Evolutionary conservation across 1,140 invertebrate genomes (phyloP).

Genomic region (Tetramorium parvispinum): DNA sequence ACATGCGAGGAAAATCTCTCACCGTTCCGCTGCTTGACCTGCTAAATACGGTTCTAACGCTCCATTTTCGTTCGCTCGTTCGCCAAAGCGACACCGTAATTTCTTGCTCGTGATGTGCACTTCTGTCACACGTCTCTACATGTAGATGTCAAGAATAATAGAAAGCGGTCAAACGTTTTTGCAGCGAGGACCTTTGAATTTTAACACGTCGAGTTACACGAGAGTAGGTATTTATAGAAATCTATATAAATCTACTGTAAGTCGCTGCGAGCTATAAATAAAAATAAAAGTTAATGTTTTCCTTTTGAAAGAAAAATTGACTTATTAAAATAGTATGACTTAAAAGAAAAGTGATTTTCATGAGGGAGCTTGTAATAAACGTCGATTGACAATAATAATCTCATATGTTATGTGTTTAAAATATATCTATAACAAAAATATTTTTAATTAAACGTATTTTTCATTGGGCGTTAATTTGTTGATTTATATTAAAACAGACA

Average conservation of each 20-base stretch:
- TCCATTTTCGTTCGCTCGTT: slow-evolving; percentile 28
- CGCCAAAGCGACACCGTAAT: slow-evolving; percentile 3
- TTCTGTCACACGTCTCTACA: neutral
- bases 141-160: neutral
- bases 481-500: neutral
- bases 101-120: neutral
- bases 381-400: neutral
- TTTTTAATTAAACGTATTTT: neutral
- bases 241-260: neutral
- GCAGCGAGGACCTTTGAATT: neutral
- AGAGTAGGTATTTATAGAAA: slow-evolving; percentile 1
- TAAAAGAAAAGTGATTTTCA: neutral
- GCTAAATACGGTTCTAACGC: slow-evolving; percentile 31
- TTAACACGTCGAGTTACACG: neutral
- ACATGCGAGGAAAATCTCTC: slow-evolving; percentile 58
- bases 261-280: neutral
- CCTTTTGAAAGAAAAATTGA: neutral
- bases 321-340: neutral
- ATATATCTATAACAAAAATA: neutral
- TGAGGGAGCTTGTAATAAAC: neutral
- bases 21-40: slow-evolving; percentile 21
- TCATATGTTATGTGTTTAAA: neutral
- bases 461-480: neutral
- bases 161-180: neutral
- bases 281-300: neutral